These are phyloP conservation scores for Phenganax marumi DNA, from an alignment of 92 coral and sea anemone genomes.

Conservation along the genomic window DNA sequence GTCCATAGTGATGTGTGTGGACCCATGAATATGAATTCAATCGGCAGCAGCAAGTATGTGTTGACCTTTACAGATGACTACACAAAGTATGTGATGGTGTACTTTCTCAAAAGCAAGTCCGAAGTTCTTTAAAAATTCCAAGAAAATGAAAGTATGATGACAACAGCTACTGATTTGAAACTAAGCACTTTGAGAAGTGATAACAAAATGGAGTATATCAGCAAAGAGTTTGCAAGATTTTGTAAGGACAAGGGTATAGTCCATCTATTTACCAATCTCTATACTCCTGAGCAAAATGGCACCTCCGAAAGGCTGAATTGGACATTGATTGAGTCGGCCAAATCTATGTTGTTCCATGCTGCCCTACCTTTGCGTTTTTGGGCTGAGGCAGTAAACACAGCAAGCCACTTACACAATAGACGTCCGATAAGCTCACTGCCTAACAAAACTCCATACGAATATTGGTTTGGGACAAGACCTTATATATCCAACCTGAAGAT, in stretches of 20 bases:
- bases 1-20: conserved; percentile 52
- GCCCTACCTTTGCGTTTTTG: background rate
- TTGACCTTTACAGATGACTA: conserved; percentile 69
- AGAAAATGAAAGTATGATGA: conserved; percentile 54
- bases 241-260: conserved; percentile 36
- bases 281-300: background rate
- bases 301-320: background rate
- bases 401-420: background rate
- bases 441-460: background rate
- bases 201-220: conserved; percentile 36
- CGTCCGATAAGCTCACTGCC: background rate
- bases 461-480: background rate
- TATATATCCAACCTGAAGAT: too few relatives aligned
- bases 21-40: conserved; percentile 53
- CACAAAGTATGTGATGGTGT: conserved; percentile 53
- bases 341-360: background rate
- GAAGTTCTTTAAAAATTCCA: conserved; percentile 55
- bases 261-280: conserved; percentile 27
- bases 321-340: background rate
- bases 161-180: conserved; percentile 34
- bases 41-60: conserved; percentile 65
- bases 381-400: background rate
- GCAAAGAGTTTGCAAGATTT: conserved; percentile 26
- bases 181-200: conserved; percentile 39
- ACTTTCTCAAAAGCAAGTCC: conserved; percentile 60